Base-by-base conservation (phyloP, 2,113 vertebrate genomes). In the Anarhynchus alexandrinus region DNA sequence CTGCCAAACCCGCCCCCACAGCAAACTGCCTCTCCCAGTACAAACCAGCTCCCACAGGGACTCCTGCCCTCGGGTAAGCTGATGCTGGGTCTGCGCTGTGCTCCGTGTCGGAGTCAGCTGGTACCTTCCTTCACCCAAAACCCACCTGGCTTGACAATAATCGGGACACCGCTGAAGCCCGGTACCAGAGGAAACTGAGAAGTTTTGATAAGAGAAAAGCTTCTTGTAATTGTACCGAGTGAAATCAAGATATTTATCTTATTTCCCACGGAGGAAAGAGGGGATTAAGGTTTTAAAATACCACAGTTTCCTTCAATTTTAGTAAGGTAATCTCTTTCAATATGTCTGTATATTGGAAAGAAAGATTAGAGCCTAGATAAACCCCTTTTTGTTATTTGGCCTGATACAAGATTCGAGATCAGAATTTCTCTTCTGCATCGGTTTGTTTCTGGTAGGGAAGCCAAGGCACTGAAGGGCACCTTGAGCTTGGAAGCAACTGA, bases 231-330 rank as follows among this genome's bases (percentile, higher is more conserved):
- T 57, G 38, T 83, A 77, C 54, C 11, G 64, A 96, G 93, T 82
- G 72, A 96, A 98, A 94, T 97, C 90, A 94, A 97, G 96, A 87
- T 94, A 61, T 55, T 97, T 96, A 93, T 95, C 94, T 73, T 89
- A 30, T 87, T 95, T 94, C 79, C 95, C 88, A 49, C 10, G n/a
- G 55, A 96, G 66, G 27, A 83, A 65, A 76, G 61, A 85, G 36
- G 82, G 61, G 87, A 96, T 97, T 92, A 69, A 47, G n/a, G 17
- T 43, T 94, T 98, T 58, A 62, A 97, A 97, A 93, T 81, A 82
- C 29, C 55, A 61, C 54, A 15, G n/a, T 77, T 95, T 55, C 89
- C 70, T 87, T 85, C 73, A 7, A 5, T 93, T 95, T 94, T 74
- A 7, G 2, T 40, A 16, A 94, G 49, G 59, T 82, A 51, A 81